Percentiles rank a stretch among this genome's conserved stretches.
These are phyloP conservation scores for Halichoerus grypus DNA, from an alignment of 2,113 vertebrate genomes.

Conservation along the genomic window DNA sequence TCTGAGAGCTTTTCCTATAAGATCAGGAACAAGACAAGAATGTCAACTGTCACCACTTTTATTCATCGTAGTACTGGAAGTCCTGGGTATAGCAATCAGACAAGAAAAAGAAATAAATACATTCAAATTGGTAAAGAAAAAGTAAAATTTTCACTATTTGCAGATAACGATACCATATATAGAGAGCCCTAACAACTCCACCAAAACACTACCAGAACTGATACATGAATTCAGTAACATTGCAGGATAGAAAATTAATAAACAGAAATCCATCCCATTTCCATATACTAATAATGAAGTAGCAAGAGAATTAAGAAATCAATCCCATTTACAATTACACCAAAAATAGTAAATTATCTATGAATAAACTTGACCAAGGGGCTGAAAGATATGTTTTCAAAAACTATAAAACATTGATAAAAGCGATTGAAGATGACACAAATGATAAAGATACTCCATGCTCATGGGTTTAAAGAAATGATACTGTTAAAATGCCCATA, in stretches of 20 bases:
- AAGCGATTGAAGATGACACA: not conserved
- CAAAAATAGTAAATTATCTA: not conserved
- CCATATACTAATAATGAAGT: not conserved
- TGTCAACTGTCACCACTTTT: not conserved
- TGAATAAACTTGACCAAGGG: not conserved
- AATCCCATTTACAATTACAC: not conserved
- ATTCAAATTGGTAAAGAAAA: not conserved
- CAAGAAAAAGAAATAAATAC: not conserved
- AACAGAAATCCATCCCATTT: not conserved
- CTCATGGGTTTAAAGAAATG: not conserved
- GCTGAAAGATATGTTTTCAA: not conserved
- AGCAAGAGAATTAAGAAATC: not conserved
- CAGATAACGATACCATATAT: not conserved
- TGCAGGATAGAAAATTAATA: not conserved
- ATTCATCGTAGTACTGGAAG: not conserved
- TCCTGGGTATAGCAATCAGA: not conserved
- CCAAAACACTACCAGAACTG: not conserved
- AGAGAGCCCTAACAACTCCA: not conserved
- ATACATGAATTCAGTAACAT: not conserved
- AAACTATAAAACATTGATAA: not conserved
- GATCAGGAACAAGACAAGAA: not conserved
- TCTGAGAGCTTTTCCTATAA: not conserved
- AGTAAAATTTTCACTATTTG: not conserved
- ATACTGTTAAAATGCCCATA: not conserved
- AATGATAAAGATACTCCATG: not conserved